These are phyloP conservation scores for Hiodon tergisus DNA, from an alignment of 2,113 vertebrate genomes.

Conservation along the genomic window DNA sequence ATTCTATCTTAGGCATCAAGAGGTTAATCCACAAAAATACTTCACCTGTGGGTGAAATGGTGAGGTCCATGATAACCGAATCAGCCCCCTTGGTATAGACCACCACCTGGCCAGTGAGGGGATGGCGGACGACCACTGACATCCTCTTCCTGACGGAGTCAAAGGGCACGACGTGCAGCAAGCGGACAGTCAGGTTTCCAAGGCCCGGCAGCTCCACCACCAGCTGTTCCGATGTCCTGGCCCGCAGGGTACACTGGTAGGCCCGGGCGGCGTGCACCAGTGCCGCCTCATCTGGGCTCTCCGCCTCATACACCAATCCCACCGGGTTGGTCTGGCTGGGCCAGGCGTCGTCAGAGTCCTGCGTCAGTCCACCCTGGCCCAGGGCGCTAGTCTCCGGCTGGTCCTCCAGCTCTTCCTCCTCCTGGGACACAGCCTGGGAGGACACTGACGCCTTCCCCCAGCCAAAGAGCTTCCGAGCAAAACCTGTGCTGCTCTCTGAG, in stretches of 20 bases:
- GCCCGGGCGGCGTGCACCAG: slow-evolving; percentile 69
- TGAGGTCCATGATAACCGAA: slow-evolving; percentile 77
- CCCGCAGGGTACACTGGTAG: slow-evolving; percentile 66
- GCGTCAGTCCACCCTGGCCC: background rate
- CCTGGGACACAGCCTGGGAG: slow-evolving; percentile 30
- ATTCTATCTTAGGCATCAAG: background rate
- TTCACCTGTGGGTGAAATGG: slow-evolving; percentile 50
- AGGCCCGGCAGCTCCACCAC: slow-evolving; percentile 72
- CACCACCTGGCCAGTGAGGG: slow-evolving; percentile 73
- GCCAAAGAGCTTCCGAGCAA: slow-evolving; percentile 62
- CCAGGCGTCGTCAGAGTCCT: background rate
- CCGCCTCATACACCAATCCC: slow-evolving; percentile 66
- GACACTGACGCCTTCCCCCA: slow-evolving; percentile 55
- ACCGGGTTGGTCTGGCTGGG: slow-evolving; percentile 15
- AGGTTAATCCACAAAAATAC: background rate
- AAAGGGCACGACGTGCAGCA: slow-evolving; percentile 85
- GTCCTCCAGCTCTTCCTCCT: slow-evolving; percentile 33
- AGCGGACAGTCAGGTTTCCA: slow-evolving; percentile 68
- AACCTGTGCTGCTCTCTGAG: slow-evolving; percentile 50
- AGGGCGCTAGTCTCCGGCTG: background rate
- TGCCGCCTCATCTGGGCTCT: slow-evolving; percentile 68
- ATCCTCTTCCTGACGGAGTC: slow-evolving; percentile 85
- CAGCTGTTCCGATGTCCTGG: slow-evolving; percentile 73
- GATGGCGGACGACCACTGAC: slow-evolving; percentile 89
- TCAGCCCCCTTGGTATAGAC: slow-evolving; percentile 93